Evolutionary conservation across 2,113 vertebrate species (phyloP), one percentile per base, ranked within the genome.

Genomic region (Sinocyclocheilus maitianheensis): DNA sequence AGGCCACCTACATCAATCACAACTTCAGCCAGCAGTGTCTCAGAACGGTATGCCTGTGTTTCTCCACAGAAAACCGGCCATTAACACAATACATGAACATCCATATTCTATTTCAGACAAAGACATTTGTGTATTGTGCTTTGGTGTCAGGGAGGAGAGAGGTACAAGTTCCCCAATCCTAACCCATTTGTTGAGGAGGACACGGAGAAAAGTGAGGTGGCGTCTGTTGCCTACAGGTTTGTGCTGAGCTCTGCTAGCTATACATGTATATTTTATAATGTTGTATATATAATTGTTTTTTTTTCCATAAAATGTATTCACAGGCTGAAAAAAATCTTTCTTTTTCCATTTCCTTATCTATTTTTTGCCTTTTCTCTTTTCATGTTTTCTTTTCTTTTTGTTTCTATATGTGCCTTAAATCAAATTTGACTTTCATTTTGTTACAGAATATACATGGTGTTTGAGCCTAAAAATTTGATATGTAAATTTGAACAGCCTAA

Each of bases 1-100:
- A 99, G 91, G 98, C 98, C 1, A 99, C 98, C 0, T 99, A 99
- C 94, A 99, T 99, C 95, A 99, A 99, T 92, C 98, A 99, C 92
- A 99, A 99, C 93, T 99, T 99, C 93, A 99, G 97, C 88, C 98
- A 26, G 26, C 26, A 26, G 26, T 26, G 26, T 26, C 26, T 26
- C 26, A 95, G 96, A 85, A 96, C 98, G 95, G 98, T 98, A 90
- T 85, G 92, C 62, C 18, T 30, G 43, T 48, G 46, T n/a, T 43
- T 65, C 67, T 3, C 12, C 46, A 48, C 46, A 48, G 10, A 12
- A 48, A 48, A 12, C n/a, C 24, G 0, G 8, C 13, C 18, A 24
- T 80, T 62, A 40, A 20, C 20, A 62, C 7, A 1, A 79, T 37
- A 5, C 34, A 13, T 43, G n/a, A 48, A 62, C 20, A 9, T 30